phyloP scores from a whole-genome alignment of 2,888 invertebrate species.

The Fissipunctia ypsillon region DNA sequence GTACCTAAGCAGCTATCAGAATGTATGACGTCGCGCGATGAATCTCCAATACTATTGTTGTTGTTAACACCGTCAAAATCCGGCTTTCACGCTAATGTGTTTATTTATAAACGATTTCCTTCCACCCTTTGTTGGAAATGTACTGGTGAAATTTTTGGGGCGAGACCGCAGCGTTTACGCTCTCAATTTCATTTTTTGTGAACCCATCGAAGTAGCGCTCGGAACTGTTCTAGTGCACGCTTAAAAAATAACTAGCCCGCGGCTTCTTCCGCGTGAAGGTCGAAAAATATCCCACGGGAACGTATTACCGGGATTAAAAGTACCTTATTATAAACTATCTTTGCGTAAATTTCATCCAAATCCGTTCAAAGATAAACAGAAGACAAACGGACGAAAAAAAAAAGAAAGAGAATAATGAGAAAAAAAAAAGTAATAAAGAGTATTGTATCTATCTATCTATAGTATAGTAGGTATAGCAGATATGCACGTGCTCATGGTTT shows the following conservation, averaged over 20 bases:
- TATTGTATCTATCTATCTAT: too few species aligned
- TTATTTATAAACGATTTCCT: conserved; percentile 80
- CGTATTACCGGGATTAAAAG: too few species aligned
- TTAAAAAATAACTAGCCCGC: background rate
- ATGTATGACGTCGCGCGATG: conserved; percentile 62
- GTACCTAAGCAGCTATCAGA: conserved; percentile 46
- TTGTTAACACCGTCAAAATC: conserved; percentile 78
- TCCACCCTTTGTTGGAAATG: conserved; percentile 65
- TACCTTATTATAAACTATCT: too few species aligned
- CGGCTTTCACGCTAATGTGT: conserved; percentile 87
- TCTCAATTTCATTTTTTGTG: background rate
- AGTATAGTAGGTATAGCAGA: too few species aligned
- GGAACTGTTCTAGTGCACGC: background rate
- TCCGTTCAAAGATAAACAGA: too few species aligned
- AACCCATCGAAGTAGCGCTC: background rate
- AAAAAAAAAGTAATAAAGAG: too few species aligned
- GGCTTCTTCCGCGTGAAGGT: too few species aligned
- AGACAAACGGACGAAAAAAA: too few species aligned
- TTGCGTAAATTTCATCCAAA: too few species aligned
- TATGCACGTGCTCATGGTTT: too few species aligned
- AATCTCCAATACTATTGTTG: conserved; percentile 68
- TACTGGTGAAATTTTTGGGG: conserved; percentile 55
- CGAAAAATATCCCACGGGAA: too few species aligned
- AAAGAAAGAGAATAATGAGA: too few species aligned
- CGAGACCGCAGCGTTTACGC: conserved; percentile 1